Percentiles rank a stretch among this genome's conserved stretches.
phyloP scores from a whole-genome alignment of 2,888 invertebrate species.

The Drosophila atroscutellata region DNA sequence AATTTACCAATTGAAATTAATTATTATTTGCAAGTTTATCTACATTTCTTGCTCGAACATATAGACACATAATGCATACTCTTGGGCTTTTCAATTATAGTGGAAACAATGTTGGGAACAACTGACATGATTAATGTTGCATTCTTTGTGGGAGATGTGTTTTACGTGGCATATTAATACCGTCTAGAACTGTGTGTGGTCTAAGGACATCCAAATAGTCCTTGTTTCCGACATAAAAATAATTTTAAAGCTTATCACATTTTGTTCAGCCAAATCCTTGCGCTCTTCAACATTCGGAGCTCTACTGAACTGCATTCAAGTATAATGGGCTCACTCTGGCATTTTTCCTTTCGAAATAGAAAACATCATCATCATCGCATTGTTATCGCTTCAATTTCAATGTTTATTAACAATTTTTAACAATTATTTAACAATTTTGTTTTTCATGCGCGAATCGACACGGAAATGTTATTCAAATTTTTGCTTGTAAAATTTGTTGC shows the following conservation, averaged over 20 bases:
- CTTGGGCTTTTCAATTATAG: not conserved
- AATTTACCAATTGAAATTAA: not conserved
- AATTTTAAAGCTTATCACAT: not conserved
- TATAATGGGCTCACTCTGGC: not conserved
- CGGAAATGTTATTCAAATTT: conserved; percentile 66
- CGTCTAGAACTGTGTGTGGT: not conserved
- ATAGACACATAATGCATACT: not conserved
- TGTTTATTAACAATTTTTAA: conserved; percentile 78
- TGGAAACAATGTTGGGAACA: not conserved
- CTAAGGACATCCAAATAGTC: not conserved
- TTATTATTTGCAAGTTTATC: not conserved
- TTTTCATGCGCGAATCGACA: conserved; percentile 61
- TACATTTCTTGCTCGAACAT: not conserved
- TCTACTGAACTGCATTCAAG: not conserved
- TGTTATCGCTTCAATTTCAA: conserved; percentile 66
- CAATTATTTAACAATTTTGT: conserved; percentile 80
- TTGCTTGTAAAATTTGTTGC: conserved; percentile 56
- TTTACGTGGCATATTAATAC: not conserved
- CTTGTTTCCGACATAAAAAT: not conserved
- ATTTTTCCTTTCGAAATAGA: not conserved
- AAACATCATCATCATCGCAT: conserved; percentile 1
- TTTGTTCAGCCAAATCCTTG: not conserved
- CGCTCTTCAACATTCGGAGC: not conserved
- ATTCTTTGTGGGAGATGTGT: not conserved
- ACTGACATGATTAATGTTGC: not conserved